Evolutionary conservation across 2,797 vertebrate species (phyloP), one percentile per base, ranked within the genome.

Genomic region (Hafferia zeledoni): DNA sequence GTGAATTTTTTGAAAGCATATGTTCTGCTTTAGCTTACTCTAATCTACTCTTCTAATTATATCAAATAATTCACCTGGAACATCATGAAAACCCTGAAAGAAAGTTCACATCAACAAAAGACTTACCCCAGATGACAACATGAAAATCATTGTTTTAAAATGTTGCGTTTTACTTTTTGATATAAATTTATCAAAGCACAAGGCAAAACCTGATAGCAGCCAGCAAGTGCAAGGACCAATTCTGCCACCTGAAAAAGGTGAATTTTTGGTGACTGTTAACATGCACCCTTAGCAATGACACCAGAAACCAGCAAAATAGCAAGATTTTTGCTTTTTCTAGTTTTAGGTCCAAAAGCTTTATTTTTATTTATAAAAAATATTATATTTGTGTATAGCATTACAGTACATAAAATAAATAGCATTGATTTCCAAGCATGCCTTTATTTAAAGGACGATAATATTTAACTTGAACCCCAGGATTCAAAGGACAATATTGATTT

Each of bases 1-100:
- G 24, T 46, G 46, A 44, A 50, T 71, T 63, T 67, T 93, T 87
- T 77, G 37, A 93, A 97, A 79, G 16, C 57, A 5, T 68, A 46
- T 19, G 50, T 71, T 76, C 92, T 76, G 53, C 75, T 94, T 68
- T 19, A 59, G 37, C 56, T 86, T 95, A 44, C 35, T 46, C 46
- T 95, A 82, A 86, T 92, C 89, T 70, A 77, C 43, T 93, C 59
- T 72, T 89, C 84, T 94, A 95, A 97, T 97, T 89, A 87, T 44
- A 91, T 37, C 35, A 35, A 61, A 24, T 94, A 97, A 96, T 96
- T 96, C 95, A 76, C 81, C 67, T 77, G 77, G 70, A 92, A 93
- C n/a, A 93, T 22, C 61, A 80, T 46, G 60, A 56, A 95, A 95
- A 93, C 28, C 77, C 86, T 92, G 65, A 78, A 89, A 93, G 47